Conservation (phyloP, 1,140 invertebrate genomes). For the Diachasma alloeum region DNA sequence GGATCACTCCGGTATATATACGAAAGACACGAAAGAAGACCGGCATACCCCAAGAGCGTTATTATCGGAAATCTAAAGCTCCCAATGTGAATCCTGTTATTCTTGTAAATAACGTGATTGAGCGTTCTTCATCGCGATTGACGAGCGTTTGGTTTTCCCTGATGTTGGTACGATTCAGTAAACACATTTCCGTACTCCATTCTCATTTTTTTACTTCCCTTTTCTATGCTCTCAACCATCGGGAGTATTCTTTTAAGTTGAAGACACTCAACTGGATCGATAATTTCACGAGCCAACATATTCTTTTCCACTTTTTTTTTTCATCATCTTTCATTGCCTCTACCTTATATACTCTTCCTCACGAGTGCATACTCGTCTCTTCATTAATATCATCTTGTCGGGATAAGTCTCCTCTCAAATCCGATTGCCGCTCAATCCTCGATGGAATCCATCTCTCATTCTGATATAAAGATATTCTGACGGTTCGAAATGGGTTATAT, state of each 20-base stretch:
- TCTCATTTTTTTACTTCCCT: constrained; percentile 11
- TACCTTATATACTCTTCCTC: background rate
- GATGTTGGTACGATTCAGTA: constrained; percentile 22
- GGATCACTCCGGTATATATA: constrained; percentile 23
- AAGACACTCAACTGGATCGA: background rate
- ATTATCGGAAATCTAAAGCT: constrained; percentile 32
- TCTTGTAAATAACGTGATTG: constrained; percentile 32
- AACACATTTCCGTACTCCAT: constrained; percentile 31
- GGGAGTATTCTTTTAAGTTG: background rate
- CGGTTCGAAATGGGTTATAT: background rate
- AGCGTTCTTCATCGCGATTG: constrained; percentile 28
- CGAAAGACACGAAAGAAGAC: background rate
- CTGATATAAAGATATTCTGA: background rate
- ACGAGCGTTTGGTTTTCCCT: constrained; percentile 18
- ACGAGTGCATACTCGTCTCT: constrained; percentile 19
- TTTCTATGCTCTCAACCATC: background rate
- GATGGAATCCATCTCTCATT: constrained; percentile 22
- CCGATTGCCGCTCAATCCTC: constrained; percentile 20
- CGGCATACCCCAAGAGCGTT: constrained; percentile 13
- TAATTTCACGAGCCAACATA: background rate
- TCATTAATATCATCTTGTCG: constrained; percentile 31
- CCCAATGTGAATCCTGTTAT: constrained; percentile 28
- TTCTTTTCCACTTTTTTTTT: background rate
- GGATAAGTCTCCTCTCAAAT: constrained; percentile 20
- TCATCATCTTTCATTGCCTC: constrained; percentile 13